A percentile compares a stretch with the other conserved stretches of the same genome.
Conservation (phyloP, 2,797 vertebrate species). For the Tadarida brasiliensis region DNA sequence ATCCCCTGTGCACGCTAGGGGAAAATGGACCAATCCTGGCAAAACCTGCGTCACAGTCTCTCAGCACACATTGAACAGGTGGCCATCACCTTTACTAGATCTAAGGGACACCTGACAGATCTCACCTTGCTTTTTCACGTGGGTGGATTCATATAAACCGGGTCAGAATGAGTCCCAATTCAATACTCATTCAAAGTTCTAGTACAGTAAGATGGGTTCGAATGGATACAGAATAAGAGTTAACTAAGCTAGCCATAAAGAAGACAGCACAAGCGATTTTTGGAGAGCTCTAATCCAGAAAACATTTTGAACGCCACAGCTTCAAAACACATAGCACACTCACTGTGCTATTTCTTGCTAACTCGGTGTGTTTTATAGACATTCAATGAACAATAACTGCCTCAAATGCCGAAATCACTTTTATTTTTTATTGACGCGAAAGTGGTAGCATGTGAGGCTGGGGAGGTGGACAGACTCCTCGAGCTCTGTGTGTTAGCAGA, state of each 20-base stretch:
- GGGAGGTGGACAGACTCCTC: neutral
- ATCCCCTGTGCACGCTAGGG: accelerated
- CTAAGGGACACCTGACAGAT: accelerated
- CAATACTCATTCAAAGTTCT: neutral
- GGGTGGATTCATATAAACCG: neutral
- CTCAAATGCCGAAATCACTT: neutral
- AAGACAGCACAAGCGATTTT: neutral
- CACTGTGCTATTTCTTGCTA: neutral
- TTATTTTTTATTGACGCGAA: neutral
- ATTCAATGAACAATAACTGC: neutral
- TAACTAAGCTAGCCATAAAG: neutral
- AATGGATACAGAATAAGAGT: neutral
- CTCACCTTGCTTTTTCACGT: too few relatives aligned
- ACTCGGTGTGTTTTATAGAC: neutral
- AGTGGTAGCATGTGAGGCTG: neutral
- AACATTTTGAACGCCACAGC: neutral
- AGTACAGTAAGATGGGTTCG: too few relatives aligned
- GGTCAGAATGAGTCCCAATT: neutral
- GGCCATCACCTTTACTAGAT: neutral
- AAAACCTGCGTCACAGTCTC: accelerated
- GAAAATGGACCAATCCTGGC: accelerated
- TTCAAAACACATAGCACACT: neutral
- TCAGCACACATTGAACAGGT: neutral
- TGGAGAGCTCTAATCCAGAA: neutral
- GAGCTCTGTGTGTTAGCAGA: neutral